A percentile compares a stretch with the other conserved stretches of the same genome.
Conservation (phyloP, 2,113 vertebrate genomes). For the Hyla sarda region DNA sequence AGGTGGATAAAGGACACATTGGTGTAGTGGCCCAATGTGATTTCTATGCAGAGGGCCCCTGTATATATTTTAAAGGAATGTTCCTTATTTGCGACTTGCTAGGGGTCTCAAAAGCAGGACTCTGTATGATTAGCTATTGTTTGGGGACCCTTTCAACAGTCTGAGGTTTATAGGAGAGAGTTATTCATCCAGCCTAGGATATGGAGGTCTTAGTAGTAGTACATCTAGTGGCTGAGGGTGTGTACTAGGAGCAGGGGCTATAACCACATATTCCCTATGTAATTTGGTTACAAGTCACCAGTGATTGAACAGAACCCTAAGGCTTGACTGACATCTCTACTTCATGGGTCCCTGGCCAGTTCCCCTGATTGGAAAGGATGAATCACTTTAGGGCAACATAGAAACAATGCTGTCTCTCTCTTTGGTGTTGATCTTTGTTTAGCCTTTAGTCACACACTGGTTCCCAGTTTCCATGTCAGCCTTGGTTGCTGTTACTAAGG, state of each 20-base stretch:
- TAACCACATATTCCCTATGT: not conserved
- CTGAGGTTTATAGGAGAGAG: too few species aligned
- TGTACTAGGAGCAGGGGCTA: too few species aligned
- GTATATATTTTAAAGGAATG: too few species aligned
- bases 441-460: not conserved
- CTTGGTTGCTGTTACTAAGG: constrained; percentile 14
- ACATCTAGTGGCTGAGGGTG: too few species aligned
- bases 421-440: not conserved
- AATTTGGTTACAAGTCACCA: not conserved
- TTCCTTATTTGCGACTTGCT: too few species aligned
- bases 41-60: too few species aligned
- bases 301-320: not conserved
- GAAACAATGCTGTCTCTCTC: not conserved
- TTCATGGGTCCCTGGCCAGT: not conserved
- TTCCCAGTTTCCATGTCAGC: constrained; percentile 14
- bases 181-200: too few species aligned
- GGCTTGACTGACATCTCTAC: not conserved
- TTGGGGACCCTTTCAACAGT: not conserved
- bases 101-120: too few species aligned
- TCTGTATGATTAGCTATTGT: too few species aligned
- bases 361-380: not conserved
- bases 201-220: too few species aligned
- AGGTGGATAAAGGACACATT: too few species aligned
- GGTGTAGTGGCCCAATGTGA: too few species aligned
- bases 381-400: not conserved